Conservation (phyloP, 1,140 invertebrate species). For the Calliopsis andreniformis region DNA sequence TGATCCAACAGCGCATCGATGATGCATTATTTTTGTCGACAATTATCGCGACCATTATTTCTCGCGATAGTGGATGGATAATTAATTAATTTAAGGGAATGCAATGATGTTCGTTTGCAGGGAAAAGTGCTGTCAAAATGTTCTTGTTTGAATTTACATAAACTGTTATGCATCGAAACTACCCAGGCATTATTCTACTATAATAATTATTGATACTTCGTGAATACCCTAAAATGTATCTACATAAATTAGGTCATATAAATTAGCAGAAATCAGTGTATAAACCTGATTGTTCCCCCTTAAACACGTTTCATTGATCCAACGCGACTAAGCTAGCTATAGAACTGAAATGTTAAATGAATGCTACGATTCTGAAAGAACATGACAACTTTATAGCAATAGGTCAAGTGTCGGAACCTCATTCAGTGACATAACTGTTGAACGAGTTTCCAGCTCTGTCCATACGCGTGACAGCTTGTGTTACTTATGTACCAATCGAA, state of each 20-base stretch:
- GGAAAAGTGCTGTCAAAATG: too few species aligned
- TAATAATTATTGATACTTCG: too few species aligned
- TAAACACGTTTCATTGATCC: too few species aligned
- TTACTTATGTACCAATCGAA: conserved; percentile 24
- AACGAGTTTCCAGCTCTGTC: background rate
- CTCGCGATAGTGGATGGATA: background rate
- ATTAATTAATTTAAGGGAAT: conserved; percentile 28
- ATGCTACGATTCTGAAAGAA: background rate
- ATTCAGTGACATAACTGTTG: background rate
- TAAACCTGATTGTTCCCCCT: too few species aligned
- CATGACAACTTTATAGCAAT: background rate
- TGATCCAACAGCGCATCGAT: conserved; percentile 4
- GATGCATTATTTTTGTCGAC: background rate
- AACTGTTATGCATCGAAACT: too few species aligned
- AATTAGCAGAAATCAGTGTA: too few species aligned
- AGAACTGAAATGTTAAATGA: too few species aligned
- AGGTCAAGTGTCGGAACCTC: background rate
- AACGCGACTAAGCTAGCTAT: too few species aligned
- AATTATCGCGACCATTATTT: conserved; percentile 27
- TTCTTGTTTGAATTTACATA: too few species aligned
- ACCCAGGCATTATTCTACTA: too few species aligned
- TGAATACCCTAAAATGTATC: too few species aligned
- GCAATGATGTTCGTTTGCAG: background rate
- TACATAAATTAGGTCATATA: too few species aligned
- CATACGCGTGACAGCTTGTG: background rate